These are phyloP conservation scores for Osmoderma eremita DNA, from an alignment of 2,888 invertebrate genomes.

Conservation along the genomic window DNA sequence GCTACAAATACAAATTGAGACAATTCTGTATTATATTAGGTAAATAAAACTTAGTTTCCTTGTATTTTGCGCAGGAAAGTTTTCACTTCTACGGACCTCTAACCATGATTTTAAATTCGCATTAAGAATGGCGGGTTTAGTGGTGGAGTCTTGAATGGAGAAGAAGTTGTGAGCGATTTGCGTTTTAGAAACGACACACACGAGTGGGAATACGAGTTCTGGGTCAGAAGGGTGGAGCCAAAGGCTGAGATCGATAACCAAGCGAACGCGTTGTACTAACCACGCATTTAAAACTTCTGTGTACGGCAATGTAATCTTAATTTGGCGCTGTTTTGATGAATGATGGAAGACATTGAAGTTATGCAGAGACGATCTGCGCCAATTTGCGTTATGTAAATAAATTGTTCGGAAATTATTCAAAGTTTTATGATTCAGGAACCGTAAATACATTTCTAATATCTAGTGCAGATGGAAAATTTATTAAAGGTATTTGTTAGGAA, in stretches of 20 bases:
- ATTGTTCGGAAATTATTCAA: no score
- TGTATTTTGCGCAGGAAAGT: not conserved
- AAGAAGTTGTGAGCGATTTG: slow-evolving; percentile 35
- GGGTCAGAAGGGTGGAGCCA: slow-evolving; percentile 50
- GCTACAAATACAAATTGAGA: no score
- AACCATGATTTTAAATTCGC: slow-evolving; percentile 20
- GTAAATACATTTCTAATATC: no score
- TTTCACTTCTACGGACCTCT: not conserved
- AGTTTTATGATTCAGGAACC: no score
- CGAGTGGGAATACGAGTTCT: slow-evolving; percentile 47
- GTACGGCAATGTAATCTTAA: slow-evolving; percentile 22
- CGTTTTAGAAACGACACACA: slow-evolving; percentile 44
- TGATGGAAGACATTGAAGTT: not conserved
- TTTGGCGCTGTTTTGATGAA: slow-evolving; percentile 10
- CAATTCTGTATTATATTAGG: no score
- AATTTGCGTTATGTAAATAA: no score
- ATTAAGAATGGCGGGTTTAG: slow-evolving; percentile 41
- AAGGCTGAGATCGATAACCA: slow-evolving; percentile 45
- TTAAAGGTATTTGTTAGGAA: no score
- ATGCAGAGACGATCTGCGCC: no score
- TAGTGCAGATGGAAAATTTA: no score
- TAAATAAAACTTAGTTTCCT: no score
- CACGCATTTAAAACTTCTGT: slow-evolving; percentile 44
- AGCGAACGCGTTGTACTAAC: slow-evolving; percentile 50
- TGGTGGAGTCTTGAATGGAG: slow-evolving; percentile 37